Percentiles rank a stretch among this genome's conserved stretches.
These are phyloP conservation scores for Dysmachus trigonus DNA, from an alignment of 2,888 invertebrate genomes.

Conservation along the genomic window DNA sequence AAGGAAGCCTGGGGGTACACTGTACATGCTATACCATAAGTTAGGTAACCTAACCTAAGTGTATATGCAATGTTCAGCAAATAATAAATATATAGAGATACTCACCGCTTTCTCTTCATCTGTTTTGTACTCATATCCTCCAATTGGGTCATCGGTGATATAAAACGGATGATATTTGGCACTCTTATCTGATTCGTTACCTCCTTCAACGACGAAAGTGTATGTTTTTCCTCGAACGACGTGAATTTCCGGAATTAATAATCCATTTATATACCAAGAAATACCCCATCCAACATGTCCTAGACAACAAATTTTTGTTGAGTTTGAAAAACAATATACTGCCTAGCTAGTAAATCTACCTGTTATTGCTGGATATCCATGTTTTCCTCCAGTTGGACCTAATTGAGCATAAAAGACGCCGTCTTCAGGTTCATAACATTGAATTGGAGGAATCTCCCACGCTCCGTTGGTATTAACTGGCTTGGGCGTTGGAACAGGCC, in stretches of 20 bases:
- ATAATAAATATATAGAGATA: background rate
- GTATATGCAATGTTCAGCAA: no score
- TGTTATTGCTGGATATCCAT: conserved; percentile 89
- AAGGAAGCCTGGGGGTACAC: no score
- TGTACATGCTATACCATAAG: no score
- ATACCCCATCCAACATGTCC: conserved; percentile 95
- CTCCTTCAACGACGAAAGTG: conserved; percentile 89
- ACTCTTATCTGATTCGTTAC: conserved; percentile 78
- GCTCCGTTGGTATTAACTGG: conserved; percentile 70
- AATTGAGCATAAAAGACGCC: conserved; percentile 92
- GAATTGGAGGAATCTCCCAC: conserved; percentile 90
- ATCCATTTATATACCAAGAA: conserved; percentile 93
- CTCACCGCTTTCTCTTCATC: conserved; percentile 81
- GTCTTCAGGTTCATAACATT: conserved; percentile 89
- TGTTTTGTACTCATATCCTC: conserved; percentile 86
- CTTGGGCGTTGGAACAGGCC: conserved; percentile 70
- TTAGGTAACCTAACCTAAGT: no score
- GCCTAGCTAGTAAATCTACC: conserved; percentile 67
- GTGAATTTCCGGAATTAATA: conserved; percentile 89
- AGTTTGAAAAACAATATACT: background rate
- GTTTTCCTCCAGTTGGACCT: conserved; percentile 91
- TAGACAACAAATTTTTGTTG: conserved; percentile 58
- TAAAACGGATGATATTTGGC: conserved; percentile 93
- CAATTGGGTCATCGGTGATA: conserved; percentile 91
- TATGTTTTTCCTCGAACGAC: conserved; percentile 87